A percentile compares a stretch with the other conserved stretches of the same genome.
Evolutionary conservation across 2,888 invertebrate genomes (phyloP).

Genomic region (Pyrrhosoma nymphula): DNA sequence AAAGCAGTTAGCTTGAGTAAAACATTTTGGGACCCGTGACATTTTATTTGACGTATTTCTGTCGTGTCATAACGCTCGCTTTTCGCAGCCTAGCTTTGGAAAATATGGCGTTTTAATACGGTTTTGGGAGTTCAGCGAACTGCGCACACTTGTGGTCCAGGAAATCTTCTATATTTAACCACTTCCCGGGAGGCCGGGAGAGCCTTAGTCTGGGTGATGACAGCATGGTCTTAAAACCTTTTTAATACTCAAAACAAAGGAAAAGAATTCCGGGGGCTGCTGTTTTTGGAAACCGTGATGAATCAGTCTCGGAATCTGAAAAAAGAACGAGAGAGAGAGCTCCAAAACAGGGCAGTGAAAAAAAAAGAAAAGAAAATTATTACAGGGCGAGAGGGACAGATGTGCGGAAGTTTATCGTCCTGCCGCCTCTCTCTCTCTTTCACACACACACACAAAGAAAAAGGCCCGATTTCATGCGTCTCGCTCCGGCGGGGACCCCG

Average conservation of each 20-base stretch:
- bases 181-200: background rate
- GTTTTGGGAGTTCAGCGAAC: no score
- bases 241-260: background rate
- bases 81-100: no score
- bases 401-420: background rate
- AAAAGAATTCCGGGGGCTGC: background rate
- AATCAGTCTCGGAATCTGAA: background rate
- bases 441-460: no score
- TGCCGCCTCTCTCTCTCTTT: background rate
- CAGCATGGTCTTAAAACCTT: background rate
- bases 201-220: background rate
- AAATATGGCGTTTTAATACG: no score
- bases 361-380: background rate
- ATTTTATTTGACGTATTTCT: no score
- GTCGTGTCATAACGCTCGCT: no score
- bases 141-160: background rate
- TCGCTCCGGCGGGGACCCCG: background rate
- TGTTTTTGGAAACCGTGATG: background rate
- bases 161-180: background rate
- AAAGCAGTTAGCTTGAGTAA: no score
- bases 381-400: background rate
- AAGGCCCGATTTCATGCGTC: background rate
- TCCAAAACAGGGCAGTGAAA: background rate
- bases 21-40: no score
- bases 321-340: background rate